phyloP scores from a whole-genome alignment of 2,888 invertebrate genomes.

The Drosophila ochracea region DNA sequence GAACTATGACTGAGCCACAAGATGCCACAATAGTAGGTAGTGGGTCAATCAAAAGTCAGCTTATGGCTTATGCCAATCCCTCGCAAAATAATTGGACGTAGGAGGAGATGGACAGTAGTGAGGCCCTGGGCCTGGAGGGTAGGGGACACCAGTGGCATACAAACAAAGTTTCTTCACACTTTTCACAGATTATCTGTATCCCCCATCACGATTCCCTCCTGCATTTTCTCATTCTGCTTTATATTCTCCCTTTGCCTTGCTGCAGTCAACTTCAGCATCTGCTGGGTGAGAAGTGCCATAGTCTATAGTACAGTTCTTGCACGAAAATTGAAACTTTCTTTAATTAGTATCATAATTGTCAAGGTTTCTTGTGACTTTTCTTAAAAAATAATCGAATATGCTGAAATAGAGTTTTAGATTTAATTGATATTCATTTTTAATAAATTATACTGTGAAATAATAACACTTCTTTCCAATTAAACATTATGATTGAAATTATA shows the following conservation, averaged over 20 bases:
- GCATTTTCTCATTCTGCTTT: conserved; percentile 7
- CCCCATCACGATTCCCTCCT: not conserved
- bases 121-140: not conserved
- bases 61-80: conserved; percentile 36
- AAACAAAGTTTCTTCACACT: conserved; percentile 45
- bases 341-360: not conserved
- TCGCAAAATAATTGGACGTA: not conserved
- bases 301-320: not conserved
- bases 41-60: conserved; percentile 59
- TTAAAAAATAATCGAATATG: not conserved
- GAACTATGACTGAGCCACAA: conserved; percentile 3
- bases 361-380: not conserved
- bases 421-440: not conserved
- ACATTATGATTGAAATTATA: not conserved
- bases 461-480: not conserved
- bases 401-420: not conserved
- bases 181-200: conserved; percentile 53
- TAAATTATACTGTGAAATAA: not conserved
- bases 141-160: not conserved
- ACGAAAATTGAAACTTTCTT: not conserved
- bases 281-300: not conserved
- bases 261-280: not conserved
- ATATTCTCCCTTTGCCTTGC: conserved; percentile 2
- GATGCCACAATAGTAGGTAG: conserved; percentile 10
- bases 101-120: not conserved